A percentile compares a stretch with the other conserved stretches of the same genome.
Conservation (phyloP, 1,140 invertebrate genomes). For the Periplaneta americana region DNA sequence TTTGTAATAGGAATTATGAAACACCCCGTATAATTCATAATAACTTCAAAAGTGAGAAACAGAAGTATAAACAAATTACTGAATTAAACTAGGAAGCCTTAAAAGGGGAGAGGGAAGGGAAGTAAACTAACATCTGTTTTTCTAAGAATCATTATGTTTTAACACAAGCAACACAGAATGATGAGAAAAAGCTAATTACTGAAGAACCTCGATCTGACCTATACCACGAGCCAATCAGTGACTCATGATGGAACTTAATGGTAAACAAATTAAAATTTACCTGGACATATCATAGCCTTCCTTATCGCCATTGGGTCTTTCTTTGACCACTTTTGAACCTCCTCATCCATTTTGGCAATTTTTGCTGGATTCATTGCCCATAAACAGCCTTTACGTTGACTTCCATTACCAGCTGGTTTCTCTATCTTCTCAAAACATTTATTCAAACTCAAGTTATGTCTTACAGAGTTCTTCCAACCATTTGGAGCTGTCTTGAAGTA, state of each 20-base stretch:
- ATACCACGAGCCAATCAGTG: too few species aligned
- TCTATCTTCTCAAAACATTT: constrained; percentile 98
- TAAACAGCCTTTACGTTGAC: constrained; percentile 81
- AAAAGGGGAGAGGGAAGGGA: background rate
- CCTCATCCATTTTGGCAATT: constrained; percentile 94
- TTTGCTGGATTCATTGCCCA: constrained; percentile 96
- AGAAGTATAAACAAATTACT: background rate
- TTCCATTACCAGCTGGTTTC: constrained; percentile 77
- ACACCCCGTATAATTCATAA: too few species aligned
- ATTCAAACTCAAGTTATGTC: constrained; percentile 93
- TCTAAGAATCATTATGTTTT: background rate
- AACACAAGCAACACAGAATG: background rate
- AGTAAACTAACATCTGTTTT: background rate
- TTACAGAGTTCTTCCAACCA: constrained; percentile 96
- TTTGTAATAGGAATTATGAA: too few species aligned
- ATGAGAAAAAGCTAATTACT: background rate
- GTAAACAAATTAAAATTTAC: too few species aligned
- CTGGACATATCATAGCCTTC: constrained; percentile 86
- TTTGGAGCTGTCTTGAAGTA: constrained; percentile 96
- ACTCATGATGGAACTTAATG: too few species aligned
- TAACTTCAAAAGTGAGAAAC: constrained; percentile 16
- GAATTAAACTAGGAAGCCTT: background rate
- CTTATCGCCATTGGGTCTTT: constrained; percentile 85
- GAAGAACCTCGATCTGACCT: background rate
- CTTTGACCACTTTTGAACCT: constrained; percentile 92